Percentiles rank a stretch among this genome's conserved stretches.
Evolutionary conservation across 2,888 invertebrate species (phyloP).

Genomic region (Drymonia ruficornis): DNA sequence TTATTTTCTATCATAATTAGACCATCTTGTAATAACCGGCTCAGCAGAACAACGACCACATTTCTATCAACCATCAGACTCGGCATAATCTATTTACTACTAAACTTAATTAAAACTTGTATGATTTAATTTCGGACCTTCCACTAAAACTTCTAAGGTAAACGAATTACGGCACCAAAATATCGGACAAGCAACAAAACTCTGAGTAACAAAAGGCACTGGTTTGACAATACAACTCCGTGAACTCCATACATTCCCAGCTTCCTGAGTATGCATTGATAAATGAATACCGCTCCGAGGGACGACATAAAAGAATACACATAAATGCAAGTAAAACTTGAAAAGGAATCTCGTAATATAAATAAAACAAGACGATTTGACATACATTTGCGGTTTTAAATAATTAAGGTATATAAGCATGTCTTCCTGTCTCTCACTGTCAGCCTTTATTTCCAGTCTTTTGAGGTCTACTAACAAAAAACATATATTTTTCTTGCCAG

Average conservation of each 20-base stretch:
- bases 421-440: no score
- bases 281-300: slow-evolving; percentile 42
- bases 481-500: no score
- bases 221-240: slow-evolving; percentile 32
- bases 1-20: background rate
- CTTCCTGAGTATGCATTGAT: slow-evolving; percentile 43
- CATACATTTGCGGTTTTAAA: background rate
- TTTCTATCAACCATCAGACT: background rate
- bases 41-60: background rate
- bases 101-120: no score
- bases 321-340: slow-evolving; percentile 28
- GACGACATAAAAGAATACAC: slow-evolving; percentile 31
- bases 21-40: background rate
- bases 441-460: no score
- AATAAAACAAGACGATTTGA: background rate
- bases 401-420: no score
- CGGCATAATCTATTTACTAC: background rate
- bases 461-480: no score
- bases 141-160: background rate
- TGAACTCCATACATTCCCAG: slow-evolving; percentile 28
- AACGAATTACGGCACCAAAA: slow-evolving; percentile 16
- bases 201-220: slow-evolving; percentile 31
- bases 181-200: slow-evolving; percentile 22
- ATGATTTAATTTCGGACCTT: no score
- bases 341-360: slow-evolving; percentile 42